Percentiles rank a stretch among this genome's conserved stretches.
Evolutionary conservation across 1,140 invertebrate genomes (phyloP).

Genomic region (Drosophila elegans): DNA sequence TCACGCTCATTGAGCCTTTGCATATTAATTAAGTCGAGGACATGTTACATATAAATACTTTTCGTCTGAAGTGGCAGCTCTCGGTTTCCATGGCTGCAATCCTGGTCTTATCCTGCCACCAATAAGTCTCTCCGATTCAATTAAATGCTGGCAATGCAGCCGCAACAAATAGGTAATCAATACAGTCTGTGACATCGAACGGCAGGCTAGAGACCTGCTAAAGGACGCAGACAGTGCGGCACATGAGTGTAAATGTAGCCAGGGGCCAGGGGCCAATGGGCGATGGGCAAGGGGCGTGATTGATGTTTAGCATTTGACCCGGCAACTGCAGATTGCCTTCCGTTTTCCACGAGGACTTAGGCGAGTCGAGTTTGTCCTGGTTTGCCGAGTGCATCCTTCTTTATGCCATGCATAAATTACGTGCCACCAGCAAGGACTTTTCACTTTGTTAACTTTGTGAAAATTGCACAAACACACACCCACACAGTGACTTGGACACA

Average conservation of each 20-base stretch:
- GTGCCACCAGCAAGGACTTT: slow-evolving; percentile 26
- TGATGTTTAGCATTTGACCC: slow-evolving; percentile 61
- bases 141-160: slow-evolving; percentile 25
- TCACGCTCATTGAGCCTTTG: background rate
- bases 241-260: background rate
- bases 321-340: slow-evolving; percentile 26
- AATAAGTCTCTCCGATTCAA: slow-evolving; percentile 27
- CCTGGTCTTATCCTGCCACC: slow-evolving; percentile 12
- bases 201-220: background rate
- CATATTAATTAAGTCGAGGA: slow-evolving; percentile 13
- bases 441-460: slow-evolving; percentile 34
- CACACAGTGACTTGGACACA: background rate
- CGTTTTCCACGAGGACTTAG: background rate
- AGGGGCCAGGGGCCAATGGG: background rate
- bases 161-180: slow-evolving; percentile 37
- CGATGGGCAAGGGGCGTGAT: slow-evolving; percentile 18
- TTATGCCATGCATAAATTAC: slow-evolving; percentile 62
- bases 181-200: background rate
- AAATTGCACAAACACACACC: slow-evolving; percentile 24
- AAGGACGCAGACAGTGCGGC: background rate
- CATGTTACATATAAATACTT: slow-evolving; percentile 8
- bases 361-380: slow-evolving; percentile 10
- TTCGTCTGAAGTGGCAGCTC: slow-evolving; percentile 9
- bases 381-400: slow-evolving; percentile 45
- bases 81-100: slow-evolving; percentile 8